Evolutionary conservation across 2,113 vertebrate species (phyloP), one percentile per base, ranked within the genome.

Genomic region (Naja naja): DNA sequence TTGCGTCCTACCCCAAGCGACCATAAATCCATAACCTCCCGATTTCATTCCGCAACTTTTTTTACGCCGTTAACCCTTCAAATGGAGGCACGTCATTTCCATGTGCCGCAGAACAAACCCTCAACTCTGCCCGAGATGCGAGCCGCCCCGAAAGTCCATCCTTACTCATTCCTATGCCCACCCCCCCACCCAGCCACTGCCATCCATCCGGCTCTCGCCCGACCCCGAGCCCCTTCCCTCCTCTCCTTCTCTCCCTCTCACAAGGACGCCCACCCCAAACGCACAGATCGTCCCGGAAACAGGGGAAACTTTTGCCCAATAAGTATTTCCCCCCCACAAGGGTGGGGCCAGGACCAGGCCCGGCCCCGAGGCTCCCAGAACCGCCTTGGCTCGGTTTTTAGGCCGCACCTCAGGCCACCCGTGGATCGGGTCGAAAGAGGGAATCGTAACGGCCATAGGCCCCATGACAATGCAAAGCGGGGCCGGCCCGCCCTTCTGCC

Each of bases 391-490:
- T 55, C 45, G 23, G 89, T 43, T 53, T 90, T 54, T 92, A 74
- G 93, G 89, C 89, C 89, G 23, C 89, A 49, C n/a, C 53, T 43
- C 25, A 74, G 85, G 52, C 92, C 92, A 64, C 56, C 74, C 74
- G 74, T 5, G 88, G 87, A 47, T 88, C 43, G 74, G 12, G 92
- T 16, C 39, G 89, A n/a, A 64, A 81, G 14, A 43, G 12, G 34
- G 34, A n/a, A 85, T 30, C 88, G 39, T 95, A 95, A 93, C 56
- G 60, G 91, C 14, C 94, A 89, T 55, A 58, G 88, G 95, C 91
- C 88, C 91, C 95, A 96, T 94, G 58, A 96, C 96, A 95, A 88
- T 96, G 96, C 95, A 95, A 94, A 96, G 93, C 87, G 94, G 94
- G 94, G 95, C 93, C 74, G 86, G 90, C 81, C 85, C 45, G 7